These are phyloP conservation scores for Eubasilissa splendida DNA, from an alignment of 2,888 invertebrate species.

Conservation along the genomic window DNA sequence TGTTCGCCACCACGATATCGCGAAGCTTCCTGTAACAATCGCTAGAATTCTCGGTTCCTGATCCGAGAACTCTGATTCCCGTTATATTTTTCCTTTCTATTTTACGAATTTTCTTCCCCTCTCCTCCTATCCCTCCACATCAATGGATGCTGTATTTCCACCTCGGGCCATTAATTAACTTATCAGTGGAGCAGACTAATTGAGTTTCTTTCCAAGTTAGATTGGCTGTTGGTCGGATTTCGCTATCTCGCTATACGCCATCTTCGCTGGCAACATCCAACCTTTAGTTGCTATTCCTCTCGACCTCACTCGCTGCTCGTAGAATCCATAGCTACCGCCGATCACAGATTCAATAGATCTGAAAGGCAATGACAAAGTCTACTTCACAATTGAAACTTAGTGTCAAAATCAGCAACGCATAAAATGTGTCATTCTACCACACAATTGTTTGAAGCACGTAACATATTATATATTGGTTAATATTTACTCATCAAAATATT, in stretches of 20 bases:
- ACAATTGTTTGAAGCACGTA: too few species aligned
- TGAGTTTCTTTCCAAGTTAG: slow-evolving; percentile 59
- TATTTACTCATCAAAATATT: too few species aligned
- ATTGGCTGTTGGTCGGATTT: slow-evolving; percentile 57
- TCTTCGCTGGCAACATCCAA: slow-evolving; percentile 33
- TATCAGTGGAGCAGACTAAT: slow-evolving; percentile 58
- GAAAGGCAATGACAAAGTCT: background rate
- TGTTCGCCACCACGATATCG: too few species aligned
- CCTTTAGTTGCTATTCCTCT: slow-evolving; percentile 7
- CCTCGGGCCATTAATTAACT: slow-evolving; percentile 59
- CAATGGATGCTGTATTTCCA: slow-evolving; percentile 52
- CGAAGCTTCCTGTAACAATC: too few species aligned
- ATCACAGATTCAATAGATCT: slow-evolving; percentile 4
- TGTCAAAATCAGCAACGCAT: too few species aligned
- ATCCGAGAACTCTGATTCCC: background rate
- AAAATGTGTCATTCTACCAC: too few species aligned
- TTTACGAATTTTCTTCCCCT: slow-evolving; percentile 1
- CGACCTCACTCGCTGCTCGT: background rate
- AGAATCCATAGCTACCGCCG: slow-evolving; percentile 4
- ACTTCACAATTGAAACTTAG: slow-evolving; percentile 6
- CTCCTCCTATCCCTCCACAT: slow-evolving; percentile 32
- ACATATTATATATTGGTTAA: too few species aligned
- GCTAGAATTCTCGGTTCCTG: too few species aligned
- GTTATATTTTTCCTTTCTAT: slow-evolving; percentile 10
- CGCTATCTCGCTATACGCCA: slow-evolving; percentile 51